Percentiles rank a stretch among this genome's conserved stretches.
Evolutionary conservation across 2,113 vertebrate species (phyloP).

Genomic region (Patagioenas fasciata): DNA sequence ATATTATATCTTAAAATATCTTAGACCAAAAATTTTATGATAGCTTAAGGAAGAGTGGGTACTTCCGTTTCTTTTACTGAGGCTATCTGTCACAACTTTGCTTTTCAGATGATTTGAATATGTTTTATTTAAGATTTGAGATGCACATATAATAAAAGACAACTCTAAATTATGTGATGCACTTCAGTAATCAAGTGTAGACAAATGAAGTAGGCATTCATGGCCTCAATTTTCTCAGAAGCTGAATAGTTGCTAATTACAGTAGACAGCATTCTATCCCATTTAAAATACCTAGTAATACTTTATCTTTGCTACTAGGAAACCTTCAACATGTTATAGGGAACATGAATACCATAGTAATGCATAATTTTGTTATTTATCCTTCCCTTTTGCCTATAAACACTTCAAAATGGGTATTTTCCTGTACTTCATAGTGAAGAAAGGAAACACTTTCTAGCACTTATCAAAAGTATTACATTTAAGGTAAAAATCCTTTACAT

Average conservation of each 20-base stretch:
- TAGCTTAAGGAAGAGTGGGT: neutral
- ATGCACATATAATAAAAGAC: neutral
- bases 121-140: neutral
- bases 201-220: conserved; percentile 28
- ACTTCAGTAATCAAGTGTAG: conserved; percentile 30
- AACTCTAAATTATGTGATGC: neutral
- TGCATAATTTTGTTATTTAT: neutral
- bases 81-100: neutral
- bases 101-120: neutral
- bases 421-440: neutral
- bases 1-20: neutral
- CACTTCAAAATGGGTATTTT: neutral
- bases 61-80: neutral
- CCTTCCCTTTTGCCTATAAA: neutral
- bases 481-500: neutral
- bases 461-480: neutral
- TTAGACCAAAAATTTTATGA: neutral
- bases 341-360: neutral
- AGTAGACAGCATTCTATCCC: neutral
- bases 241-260: conserved; percentile 50
- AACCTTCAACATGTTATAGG: neutral
- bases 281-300: conserved; percentile 25
- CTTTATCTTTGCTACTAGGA: conserved; percentile 40
- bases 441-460: neutral
- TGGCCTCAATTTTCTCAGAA: conserved; percentile 19